Evolutionary conservation across 2,888 invertebrate genomes (phyloP).

Genomic region (Watsonalla binaria): DNA sequence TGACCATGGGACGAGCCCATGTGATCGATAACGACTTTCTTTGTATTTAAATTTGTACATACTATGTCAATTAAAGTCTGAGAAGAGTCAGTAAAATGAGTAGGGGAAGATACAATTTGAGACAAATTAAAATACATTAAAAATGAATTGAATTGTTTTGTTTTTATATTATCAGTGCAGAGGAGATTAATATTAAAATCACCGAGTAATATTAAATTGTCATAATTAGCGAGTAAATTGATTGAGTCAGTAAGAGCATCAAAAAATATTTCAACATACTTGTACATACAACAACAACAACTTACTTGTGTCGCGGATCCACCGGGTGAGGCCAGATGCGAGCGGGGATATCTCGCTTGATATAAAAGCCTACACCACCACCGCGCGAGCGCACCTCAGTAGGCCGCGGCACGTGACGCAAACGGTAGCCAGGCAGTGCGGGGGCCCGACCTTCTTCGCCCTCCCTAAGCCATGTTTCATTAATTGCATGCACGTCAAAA

Average conservation of each 20-base stretch:
- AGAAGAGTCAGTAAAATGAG: too few relatives aligned
- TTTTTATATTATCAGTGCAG: too few relatives aligned
- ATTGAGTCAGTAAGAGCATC: conserved; percentile 7
- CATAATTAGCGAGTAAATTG: conserved; percentile 1
- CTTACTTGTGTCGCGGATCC: neutral
- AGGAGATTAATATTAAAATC: conserved; percentile 14
- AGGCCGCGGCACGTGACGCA: conserved; percentile 12
- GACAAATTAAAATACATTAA: too few relatives aligned
- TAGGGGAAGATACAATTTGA: too few relatives aligned
- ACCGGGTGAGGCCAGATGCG: conserved; percentile 1
- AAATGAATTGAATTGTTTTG: too few relatives aligned
- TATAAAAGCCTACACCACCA: conserved; percentile 18
- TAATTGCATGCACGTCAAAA: conserved; percentile 16
- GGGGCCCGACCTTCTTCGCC: conserved; percentile 16
- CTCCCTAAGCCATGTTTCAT: conserved; percentile 18
- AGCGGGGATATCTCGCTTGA: conserved; percentile 3
- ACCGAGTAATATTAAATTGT: conserved; percentile 9
- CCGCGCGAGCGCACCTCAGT: conserved; percentile 3
- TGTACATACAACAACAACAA: too few relatives aligned
- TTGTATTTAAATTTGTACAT: too few relatives aligned
- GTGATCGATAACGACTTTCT: too few relatives aligned
- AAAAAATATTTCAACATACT: conserved; percentile 10
- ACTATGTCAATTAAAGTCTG: too few relatives aligned
- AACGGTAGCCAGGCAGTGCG: conserved; percentile 6
- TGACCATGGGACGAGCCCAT: too few relatives aligned